Evolutionary conservation across 2,113 vertebrate genomes (phyloP), one percentile per base, ranked within the genome.

Genomic region (Procavia capensis): DNA sequence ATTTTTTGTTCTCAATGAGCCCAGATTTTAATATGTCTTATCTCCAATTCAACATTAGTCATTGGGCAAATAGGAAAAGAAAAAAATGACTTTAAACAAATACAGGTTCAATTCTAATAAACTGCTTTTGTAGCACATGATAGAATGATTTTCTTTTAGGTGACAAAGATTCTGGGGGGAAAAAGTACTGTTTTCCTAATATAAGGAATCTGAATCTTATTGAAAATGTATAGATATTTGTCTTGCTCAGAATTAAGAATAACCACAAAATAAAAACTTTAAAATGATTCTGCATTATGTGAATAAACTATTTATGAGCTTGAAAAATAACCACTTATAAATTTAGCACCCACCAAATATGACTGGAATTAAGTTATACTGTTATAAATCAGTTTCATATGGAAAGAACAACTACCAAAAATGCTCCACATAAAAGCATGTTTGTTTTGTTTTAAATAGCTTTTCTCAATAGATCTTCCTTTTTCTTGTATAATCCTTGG

Each of bases 11-110:
- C 27, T 80, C 47, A 63, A 6, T 78, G 66, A 96, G 5, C 14
- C 64, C 50, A 17, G 64, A 82, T 81, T 27, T 6, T 54, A 43
- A 57, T 34, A 3, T 47, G 4, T 4, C 34, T 43, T 61, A 36
- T 90, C 59, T 95, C 13, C 6, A 78, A 82, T 50, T 63, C 27
- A 88, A 86, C 80, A 6, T 78, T 84, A 11, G 20, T 29, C 81
- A 45, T n/a, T 6, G 5, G 16, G 47, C 7, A 50, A 50, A 50
- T 50, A 3, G 10, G 27, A 39, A 75, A n/a, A 50, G 41, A 83
- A n/a, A 39, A 80, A 47, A 72, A 36, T 22, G 5, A 3, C 45
- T 41, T 36, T 43, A 31, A 86, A 82, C 16, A 59, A 89, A 47
- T 7, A 31, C 4, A 36, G 29, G 3, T 80, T 25, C 2, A 7